Percentiles rank a stretch among this genome's conserved stretches.
Evolutionary conservation across 2,888 invertebrate species (phyloP).

Genomic region (Thereva unica): DNA sequence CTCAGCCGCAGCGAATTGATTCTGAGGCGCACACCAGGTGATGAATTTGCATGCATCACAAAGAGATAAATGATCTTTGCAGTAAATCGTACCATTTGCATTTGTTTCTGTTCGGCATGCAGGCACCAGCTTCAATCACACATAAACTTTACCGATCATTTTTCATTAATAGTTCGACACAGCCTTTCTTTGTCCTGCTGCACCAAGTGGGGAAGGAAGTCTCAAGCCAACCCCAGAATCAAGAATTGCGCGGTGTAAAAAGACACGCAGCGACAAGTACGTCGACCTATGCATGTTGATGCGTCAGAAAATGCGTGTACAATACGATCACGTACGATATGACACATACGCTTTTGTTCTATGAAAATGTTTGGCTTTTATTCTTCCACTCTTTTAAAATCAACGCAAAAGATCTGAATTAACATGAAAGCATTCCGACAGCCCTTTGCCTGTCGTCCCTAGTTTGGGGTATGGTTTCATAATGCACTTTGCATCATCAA

Average conservation of each 20-base stretch:
- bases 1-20: constrained; percentile 1
- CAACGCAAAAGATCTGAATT: background rate
- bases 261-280: background rate
- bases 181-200: background rate
- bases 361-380: background rate
- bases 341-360: background rate
- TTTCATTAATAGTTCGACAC: constrained; percentile 15
- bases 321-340: constrained; percentile 3
- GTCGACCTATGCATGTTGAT: constrained; percentile 8
- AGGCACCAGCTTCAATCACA: background rate
- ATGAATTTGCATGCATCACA: constrained; percentile 38
- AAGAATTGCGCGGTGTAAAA: background rate
- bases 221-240: background rate
- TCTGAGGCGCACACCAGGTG: constrained; percentile 33
- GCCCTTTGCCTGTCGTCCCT: constrained; percentile 1
- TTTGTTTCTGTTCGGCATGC: background rate
- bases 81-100: constrained; percentile 7
- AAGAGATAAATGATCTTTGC: constrained; percentile 10
- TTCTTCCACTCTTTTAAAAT: too few species aligned
- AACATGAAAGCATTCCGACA: constrained; percentile 10
- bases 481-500: constrained; percentile 9
- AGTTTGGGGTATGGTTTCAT: background rate
- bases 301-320: constrained; percentile 5
- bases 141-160: constrained; percentile 1
- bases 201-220: background rate